Percentiles rank a stretch among this genome's conserved stretches.
phyloP scores from a whole-genome alignment of 2,113 vertebrate species.

The Mus musculus region DNA sequence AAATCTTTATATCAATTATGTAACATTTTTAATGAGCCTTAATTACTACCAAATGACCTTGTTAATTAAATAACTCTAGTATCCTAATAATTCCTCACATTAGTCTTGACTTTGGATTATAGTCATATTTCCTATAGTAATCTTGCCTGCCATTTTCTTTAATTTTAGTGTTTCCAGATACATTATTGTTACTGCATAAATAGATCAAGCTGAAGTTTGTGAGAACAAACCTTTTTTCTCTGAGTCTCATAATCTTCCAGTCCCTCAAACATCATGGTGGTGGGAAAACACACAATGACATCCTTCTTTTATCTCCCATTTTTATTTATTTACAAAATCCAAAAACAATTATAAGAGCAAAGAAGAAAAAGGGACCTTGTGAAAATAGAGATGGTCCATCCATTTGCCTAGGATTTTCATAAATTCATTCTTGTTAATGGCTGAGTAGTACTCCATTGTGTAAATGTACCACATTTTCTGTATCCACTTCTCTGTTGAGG shows the following conservation, averaged over 20 bases:
- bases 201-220: background rate
- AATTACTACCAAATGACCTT: background rate
- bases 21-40: background rate
- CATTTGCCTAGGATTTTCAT: no score
- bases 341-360: background rate
- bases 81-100: background rate
- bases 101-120: background rate
- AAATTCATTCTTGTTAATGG: no score
- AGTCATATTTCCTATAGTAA: background rate
- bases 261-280: background rate
- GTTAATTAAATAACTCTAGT: background rate
- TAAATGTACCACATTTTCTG: no score
- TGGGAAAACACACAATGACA: background rate
- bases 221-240: no score
- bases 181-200: background rate
- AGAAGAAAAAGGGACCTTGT: background rate
- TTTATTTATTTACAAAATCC: background rate
- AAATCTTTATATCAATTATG: background rate
- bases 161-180: background rate
- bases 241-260: background rate
- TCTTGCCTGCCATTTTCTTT: background rate
- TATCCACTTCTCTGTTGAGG: no score
- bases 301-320: background rate
- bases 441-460: no score
- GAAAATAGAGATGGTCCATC: background rate